phyloP scores from a whole-genome alignment of 1,140 invertebrate genomes.

The Capitella teleta region DNA sequence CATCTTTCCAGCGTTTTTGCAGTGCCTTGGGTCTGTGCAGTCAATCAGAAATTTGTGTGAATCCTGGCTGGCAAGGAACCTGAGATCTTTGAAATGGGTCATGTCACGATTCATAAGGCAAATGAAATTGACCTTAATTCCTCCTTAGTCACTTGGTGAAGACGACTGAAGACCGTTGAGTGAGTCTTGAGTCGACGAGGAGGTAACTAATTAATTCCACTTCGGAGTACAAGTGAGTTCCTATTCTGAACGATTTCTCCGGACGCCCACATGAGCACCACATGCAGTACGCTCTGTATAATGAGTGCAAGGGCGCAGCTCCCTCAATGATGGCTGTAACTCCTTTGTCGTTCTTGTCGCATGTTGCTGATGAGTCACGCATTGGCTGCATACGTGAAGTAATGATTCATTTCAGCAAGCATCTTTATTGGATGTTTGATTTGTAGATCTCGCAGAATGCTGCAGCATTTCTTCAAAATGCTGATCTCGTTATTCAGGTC shows the following conservation, averaged over 20 bases:
- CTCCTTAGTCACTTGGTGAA: no score
- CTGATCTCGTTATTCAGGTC: constrained; percentile 39
- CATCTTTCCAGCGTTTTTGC: constrained; percentile 71
- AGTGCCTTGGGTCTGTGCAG: constrained; percentile 76
- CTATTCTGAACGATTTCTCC: no score
- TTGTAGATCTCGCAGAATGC: constrained; percentile 81
- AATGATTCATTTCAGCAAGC: constrained; percentile 47
- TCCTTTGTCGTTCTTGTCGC: constrained; percentile 78
- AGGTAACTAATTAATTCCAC: constrained; percentile 64
- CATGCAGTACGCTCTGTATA: constrained; percentile 64
- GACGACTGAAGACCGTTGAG: constrained; percentile 63
- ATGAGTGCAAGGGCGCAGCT: constrained; percentile 50
- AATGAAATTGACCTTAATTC: no score
- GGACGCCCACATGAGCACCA: constrained; percentile 64
- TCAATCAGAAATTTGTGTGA: constrained; percentile 52
- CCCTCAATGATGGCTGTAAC: constrained; percentile 54
- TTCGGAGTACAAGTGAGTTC: no score
- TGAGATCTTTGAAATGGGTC: constrained; percentile 69
- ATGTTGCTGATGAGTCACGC: constrained; percentile 49
- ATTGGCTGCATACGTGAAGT: no score
- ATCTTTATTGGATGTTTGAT: constrained; percentile 73
- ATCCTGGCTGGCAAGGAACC: constrained; percentile 43
- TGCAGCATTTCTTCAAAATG: constrained; percentile 75
- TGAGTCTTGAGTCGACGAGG: constrained; percentile 61
- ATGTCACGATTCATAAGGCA: no score